These are phyloP conservation scores for Agrochola lychnidis DNA, from an alignment of 2,888 invertebrate species.

Conservation along the genomic window DNA sequence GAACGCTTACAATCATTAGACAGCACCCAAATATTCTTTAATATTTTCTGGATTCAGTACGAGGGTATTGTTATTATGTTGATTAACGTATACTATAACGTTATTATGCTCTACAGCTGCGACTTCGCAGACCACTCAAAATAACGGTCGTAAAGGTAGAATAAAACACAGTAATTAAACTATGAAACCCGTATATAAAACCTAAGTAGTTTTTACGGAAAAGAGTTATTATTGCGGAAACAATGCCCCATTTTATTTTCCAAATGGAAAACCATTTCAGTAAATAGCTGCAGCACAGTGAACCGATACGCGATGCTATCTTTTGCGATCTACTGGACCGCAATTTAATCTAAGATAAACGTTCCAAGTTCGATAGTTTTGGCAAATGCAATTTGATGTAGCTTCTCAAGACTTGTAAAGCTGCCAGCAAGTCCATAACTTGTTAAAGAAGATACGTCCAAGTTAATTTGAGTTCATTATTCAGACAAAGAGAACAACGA, in stretches of 20 bases:
- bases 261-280: background rate
- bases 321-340: slow-evolving; percentile 23
- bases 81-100: too few species aligned
- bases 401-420: slow-evolving; percentile 29
- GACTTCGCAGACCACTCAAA: background rate
- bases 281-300: background rate
- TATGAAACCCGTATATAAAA: background rate
- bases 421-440: slow-evolving; percentile 46
- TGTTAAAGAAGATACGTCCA: slow-evolving; percentile 31
- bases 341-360: slow-evolving; percentile 43
- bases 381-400: slow-evolving; percentile 43
- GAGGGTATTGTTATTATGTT: background rate
- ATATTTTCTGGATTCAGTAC: background rate
- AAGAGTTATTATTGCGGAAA: background rate
- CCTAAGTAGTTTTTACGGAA: background rate
- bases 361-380: slow-evolving; percentile 34
- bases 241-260: background rate
- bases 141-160: background rate
- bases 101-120: background rate
- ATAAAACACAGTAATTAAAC: background rate
- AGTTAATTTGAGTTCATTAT: slow-evolving; percentile 42
- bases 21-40: background rate
- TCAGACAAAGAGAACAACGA: slow-evolving; percentile 25
- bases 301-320: slow-evolving; percentile 14
- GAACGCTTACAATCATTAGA: background rate